Conservation (phyloP, 2,113 vertebrate species). For the Synchiropus splendidus region DNA sequence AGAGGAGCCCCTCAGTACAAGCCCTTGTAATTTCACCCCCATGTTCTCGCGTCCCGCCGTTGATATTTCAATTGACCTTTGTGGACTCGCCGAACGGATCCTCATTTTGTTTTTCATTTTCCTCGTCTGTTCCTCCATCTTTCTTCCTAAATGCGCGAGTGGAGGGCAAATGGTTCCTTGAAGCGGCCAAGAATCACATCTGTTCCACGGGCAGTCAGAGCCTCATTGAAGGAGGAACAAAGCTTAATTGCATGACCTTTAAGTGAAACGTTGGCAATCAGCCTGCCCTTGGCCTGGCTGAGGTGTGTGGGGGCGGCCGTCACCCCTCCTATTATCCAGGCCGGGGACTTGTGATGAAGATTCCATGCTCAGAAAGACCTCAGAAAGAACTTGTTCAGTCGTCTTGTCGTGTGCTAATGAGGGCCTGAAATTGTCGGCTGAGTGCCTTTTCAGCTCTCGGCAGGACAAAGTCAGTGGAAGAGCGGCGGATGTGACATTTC, state of each 20-base stretch:
- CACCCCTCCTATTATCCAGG: conserved; percentile 33
- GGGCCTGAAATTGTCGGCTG: conserved; percentile 43
- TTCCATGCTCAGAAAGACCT: conserved; percentile 29
- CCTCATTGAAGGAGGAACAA: conserved; percentile 49
- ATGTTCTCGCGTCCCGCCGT: conserved; percentile 2
- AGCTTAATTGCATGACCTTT: conserved; percentile 61
- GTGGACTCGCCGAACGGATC: conserved; percentile 1
- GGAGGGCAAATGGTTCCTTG: conserved; percentile 9
- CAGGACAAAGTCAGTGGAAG: conserved; percentile 31
- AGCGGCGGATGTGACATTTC: conserved; percentile 50
- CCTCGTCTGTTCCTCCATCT: conserved; percentile 1
- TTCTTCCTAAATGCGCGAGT: conserved; percentile 9
- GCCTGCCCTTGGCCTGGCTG: conserved; percentile 50
- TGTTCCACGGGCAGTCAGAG: conserved; percentile 25
- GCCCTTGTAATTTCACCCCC: conserved; percentile 12
- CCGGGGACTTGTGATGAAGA: conserved; percentile 36
- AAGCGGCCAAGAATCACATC: conserved; percentile 50
- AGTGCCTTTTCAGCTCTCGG: conserved; percentile 42
- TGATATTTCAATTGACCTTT: conserved; percentile 11
- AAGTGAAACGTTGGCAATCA: conserved; percentile 49
- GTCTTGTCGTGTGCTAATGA: conserved; percentile 52
- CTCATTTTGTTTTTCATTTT: conserved; percentile 3
- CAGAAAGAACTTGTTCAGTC: conserved; percentile 45
- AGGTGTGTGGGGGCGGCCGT: conserved; percentile 8
- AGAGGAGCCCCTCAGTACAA: no score